These are phyloP conservation scores for Nomada lathburiana DNA, from an alignment of 2,888 invertebrate species.

Conservation along the genomic window DNA sequence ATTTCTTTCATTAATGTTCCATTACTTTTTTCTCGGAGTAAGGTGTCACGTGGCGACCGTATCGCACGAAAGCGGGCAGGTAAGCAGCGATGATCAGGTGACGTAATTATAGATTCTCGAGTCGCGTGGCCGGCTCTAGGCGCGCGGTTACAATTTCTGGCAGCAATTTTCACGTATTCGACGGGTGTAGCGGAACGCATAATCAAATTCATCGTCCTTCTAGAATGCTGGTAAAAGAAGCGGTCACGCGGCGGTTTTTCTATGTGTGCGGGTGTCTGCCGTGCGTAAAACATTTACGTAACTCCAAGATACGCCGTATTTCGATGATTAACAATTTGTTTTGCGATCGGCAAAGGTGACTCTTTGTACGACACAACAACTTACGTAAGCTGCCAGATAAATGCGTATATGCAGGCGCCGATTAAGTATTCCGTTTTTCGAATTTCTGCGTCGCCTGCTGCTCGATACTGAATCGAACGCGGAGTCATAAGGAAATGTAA, in stretches of 20 bases:
- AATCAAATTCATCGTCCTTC: slow-evolving; percentile 50
- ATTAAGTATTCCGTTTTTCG: slow-evolving; percentile 74
- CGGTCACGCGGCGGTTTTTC: slow-evolving; percentile 13
- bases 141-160: slow-evolving; percentile 37
- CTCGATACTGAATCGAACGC: neutral
- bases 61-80: slow-evolving; percentile 2
- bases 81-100: slow-evolving; percentile 27
- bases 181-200: neutral
- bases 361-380: slow-evolving; percentile 82
- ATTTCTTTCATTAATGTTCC: neutral
- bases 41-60: neutral
- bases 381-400: slow-evolving; percentile 83
- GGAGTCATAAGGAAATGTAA: neutral
- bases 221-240: slow-evolving; percentile 44
- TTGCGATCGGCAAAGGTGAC: slow-evolving; percentile 83
- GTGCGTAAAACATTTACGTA: slow-evolving; percentile 80
- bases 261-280: slow-evolving; percentile 54
- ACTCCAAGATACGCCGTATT: slow-evolving; percentile 80
- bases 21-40: neutral
- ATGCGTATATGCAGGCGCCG: slow-evolving; percentile 76
- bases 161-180: neutral
- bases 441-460: slow-evolving; percentile 60
- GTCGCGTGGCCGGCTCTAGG: slow-evolving; percentile 17
- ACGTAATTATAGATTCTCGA: slow-evolving; percentile 21
- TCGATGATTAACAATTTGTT: slow-evolving; percentile 84